Evolutionary conservation across 2,797 vertebrate genomes (phyloP).

Genomic region (Myotis myotis): DNA sequence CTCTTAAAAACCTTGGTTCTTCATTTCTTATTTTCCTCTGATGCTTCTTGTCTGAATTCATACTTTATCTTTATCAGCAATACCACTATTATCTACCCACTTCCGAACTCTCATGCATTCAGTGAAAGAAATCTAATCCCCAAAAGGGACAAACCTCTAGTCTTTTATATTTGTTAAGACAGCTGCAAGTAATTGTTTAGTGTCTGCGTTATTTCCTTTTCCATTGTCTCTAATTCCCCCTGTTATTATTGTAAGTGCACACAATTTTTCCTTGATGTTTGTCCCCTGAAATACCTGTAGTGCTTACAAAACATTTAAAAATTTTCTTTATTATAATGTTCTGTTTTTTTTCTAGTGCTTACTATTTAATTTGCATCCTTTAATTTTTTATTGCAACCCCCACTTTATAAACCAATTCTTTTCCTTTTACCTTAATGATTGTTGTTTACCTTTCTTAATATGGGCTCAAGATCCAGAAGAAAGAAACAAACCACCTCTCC

Average conservation of each 20-base stretch:
- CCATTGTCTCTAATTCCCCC: slow-evolving; percentile 59
- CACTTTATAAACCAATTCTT: not conserved
- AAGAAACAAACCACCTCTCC: not conserved
- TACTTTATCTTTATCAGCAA: not conserved
- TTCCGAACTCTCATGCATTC: slow-evolving; percentile 52
- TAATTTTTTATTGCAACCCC: slow-evolving; percentile 57
- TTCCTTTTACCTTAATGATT: slow-evolving; percentile 23
- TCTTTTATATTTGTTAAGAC: slow-evolving; percentile 64
- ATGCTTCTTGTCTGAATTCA: slow-evolving; percentile 51
- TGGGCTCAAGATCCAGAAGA: slow-evolving; percentile 4
- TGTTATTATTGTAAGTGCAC: slow-evolving; percentile 54
- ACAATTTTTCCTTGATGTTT: slow-evolving; percentile 64
- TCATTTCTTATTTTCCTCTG: slow-evolving; percentile 7
- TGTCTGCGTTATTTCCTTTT: slow-evolving; percentile 63
- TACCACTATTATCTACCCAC: slow-evolving; percentile 46
- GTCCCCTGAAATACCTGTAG: not conserved
- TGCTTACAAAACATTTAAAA: slow-evolving; percentile 58
- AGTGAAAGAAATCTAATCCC: slow-evolving; percentile 59
- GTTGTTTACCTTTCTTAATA: not conserved
- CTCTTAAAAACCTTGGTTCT: not conserved
- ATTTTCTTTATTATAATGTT: not conserved
- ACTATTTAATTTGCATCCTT: slow-evolving; percentile 31
- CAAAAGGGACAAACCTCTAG: slow-evolving; percentile 37
- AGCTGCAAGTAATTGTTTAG: slow-evolving; percentile 66
- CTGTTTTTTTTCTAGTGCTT: slow-evolving; percentile 29